Evolutionary conservation across 2,113 vertebrate species (phyloP).

Genomic region (Tachycineta bicolor): DNA sequence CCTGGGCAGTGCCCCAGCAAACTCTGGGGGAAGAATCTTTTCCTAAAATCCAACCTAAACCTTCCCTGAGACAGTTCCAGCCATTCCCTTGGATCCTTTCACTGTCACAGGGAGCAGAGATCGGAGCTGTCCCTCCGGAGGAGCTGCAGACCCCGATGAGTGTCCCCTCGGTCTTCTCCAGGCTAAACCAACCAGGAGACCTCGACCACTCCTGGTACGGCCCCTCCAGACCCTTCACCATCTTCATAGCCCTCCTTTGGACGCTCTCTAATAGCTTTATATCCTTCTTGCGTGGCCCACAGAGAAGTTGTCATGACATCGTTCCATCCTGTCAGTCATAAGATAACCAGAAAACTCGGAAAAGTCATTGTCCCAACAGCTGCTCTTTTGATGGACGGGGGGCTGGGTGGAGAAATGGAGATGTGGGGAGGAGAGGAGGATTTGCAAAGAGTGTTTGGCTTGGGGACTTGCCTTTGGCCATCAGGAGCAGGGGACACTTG

Average conservation of each 20-base stretch:
- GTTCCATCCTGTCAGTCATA: fast-evolving
- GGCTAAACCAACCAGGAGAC: neutral
- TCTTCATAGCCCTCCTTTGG: neutral
- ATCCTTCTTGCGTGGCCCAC: neutral
- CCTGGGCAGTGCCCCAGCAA: neutral
- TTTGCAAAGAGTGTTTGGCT: neutral
- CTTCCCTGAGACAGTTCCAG: neutral
- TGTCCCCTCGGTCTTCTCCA: neutral
- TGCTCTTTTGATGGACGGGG: neutral
- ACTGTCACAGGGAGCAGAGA: neutral
- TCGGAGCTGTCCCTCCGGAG: neutral
- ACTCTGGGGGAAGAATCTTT: neutral
- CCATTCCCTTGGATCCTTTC: fast-evolving
- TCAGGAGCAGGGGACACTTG: neutral
- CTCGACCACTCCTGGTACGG: neutral
- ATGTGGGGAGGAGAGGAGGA: neutral
- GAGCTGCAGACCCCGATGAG: neutral
- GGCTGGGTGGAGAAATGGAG: neutral
- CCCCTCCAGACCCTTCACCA: neutral
- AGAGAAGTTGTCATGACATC: fast-evolving
- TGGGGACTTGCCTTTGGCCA: neutral
- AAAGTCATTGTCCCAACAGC: neutral
- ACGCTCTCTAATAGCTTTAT: neutral
- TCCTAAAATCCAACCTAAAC: fast-evolving
- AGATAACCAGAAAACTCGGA: neutral